phyloP scores from a whole-genome alignment of 2,797 vertebrate species.

The Fundulus diaphanus region DNA sequence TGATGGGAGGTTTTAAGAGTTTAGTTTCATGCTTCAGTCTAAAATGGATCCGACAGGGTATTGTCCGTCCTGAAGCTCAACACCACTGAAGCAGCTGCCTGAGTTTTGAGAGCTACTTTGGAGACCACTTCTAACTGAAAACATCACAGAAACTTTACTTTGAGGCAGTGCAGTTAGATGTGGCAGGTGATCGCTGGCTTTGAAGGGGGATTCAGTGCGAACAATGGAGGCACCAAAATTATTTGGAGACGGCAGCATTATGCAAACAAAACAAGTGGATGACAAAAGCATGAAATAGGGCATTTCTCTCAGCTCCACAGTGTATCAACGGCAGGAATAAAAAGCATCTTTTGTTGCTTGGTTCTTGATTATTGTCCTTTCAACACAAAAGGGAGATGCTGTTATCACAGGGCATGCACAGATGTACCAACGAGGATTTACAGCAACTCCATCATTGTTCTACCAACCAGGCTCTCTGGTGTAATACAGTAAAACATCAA shows the following conservation, averaged over 20 bases:
- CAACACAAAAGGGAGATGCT: constrained; percentile 38
- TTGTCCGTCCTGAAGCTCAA: not conserved
- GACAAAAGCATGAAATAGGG: constrained; percentile 60
- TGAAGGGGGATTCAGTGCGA: constrained; percentile 38
- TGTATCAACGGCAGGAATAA: constrained; percentile 43
- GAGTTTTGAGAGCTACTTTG: not conserved
- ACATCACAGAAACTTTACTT: constrained; percentile 1
- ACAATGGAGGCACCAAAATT: constrained; percentile 43
- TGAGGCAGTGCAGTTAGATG: constrained; percentile 21
- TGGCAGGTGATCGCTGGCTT: constrained; percentile 33
- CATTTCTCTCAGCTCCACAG: constrained; percentile 45
- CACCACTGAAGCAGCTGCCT: not conserved
- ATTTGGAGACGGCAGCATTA: constrained; percentile 48
- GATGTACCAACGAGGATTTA: constrained; percentile 23
- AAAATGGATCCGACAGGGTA: constrained; percentile 35
- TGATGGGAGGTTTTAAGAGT: constrained; percentile 23
- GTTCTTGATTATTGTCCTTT: constrained; percentile 55
- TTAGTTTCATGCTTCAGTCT: constrained; percentile 17
- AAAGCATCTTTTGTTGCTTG: constrained; percentile 45
- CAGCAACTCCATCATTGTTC: constrained; percentile 20
- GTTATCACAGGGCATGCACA: constrained; percentile 27
- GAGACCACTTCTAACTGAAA: constrained; percentile 14
- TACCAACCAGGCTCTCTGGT: constrained; percentile 13
- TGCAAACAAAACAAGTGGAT: constrained; percentile 52
- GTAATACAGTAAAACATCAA: constrained; percentile 16